phyloP scores from a whole-genome alignment of 1,140 invertebrate genomes.

The Anastrepha ludens region DNA sequence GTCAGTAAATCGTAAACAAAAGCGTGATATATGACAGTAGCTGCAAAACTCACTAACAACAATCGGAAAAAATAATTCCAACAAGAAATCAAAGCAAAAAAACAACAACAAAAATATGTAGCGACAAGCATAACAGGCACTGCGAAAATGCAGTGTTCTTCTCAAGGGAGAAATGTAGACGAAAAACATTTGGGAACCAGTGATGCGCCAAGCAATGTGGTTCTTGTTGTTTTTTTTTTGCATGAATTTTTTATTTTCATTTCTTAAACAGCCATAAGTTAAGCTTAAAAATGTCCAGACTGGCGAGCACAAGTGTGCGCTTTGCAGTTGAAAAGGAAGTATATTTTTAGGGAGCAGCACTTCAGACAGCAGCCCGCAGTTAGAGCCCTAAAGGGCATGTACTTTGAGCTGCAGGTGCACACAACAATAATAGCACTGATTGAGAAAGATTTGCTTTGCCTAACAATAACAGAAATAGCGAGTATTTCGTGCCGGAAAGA shows the following conservation, averaged over 20 bases:
- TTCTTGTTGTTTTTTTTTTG: not conserved
- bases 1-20: slow-evolving; percentile 44
- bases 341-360: not conserved
- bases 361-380: not conserved
- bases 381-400: not conserved
- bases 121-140: not conserved
- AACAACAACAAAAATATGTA: not conserved
- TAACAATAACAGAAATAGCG: not conserved
- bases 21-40: slow-evolving; percentile 42
- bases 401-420: not conserved
- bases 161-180: not conserved
- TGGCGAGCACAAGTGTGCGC: not conserved
- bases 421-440: not conserved
- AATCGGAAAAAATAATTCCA: not conserved
- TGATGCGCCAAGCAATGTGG: not conserved
- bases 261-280: not conserved
- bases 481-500: not conserved
- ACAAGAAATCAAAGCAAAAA: not conserved
- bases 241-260: not conserved
- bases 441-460: not conserved
- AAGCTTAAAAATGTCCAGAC: not conserved
- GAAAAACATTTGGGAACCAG: not conserved
- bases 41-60: not conserved
- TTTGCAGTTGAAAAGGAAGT: not conserved
- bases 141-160: not conserved